Percentiles rank a stretch among this genome's conserved stretches.
Conservation (phyloP, 2,888 invertebrate genomes). For the Aporophyla lueneburgensis region DNA sequence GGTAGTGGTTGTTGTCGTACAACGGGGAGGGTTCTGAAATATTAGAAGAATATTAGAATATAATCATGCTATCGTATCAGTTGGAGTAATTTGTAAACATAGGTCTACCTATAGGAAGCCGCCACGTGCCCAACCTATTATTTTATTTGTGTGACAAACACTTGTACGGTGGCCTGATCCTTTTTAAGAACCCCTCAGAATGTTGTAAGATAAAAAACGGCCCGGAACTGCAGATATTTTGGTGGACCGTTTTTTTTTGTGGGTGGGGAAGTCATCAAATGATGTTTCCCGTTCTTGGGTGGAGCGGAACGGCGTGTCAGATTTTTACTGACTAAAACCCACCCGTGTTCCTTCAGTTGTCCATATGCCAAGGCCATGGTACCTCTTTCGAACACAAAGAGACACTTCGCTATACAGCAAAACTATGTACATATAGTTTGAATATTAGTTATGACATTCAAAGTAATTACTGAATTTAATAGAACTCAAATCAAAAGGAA, state of each 20-base stretch:
- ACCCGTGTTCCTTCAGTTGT: too few relatives aligned
- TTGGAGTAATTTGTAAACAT: not conserved
- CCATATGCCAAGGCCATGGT: too few relatives aligned
- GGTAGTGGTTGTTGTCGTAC: constrained; percentile 98
- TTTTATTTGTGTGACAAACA: too few relatives aligned
- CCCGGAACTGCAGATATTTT: not conserved
- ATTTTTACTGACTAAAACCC: too few relatives aligned
- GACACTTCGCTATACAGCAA: not conserved
- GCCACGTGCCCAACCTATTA: too few relatives aligned
- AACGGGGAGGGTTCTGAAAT: constrained; percentile 96
- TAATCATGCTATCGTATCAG: not conserved
- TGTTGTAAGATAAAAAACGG: too few relatives aligned
- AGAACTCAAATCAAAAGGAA: not conserved
- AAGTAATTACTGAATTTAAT: not conserved
- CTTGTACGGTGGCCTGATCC: too few relatives aligned
- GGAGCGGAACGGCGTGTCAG: too few relatives aligned
- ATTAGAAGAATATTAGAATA: constrained; percentile 10
- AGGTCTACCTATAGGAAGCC: too few relatives aligned
- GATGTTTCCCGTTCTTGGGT: too few relatives aligned
- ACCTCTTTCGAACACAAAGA: not conserved
- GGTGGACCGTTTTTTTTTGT: not conserved
- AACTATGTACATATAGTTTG: not conserved
- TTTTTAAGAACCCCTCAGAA: too few relatives aligned
- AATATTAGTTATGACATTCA: not conserved
- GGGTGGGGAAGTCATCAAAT: too few relatives aligned